Evolutionary conservation across 2,797 vertebrate genomes (phyloP).

Genomic region (Darevskia nairensis): DNA sequence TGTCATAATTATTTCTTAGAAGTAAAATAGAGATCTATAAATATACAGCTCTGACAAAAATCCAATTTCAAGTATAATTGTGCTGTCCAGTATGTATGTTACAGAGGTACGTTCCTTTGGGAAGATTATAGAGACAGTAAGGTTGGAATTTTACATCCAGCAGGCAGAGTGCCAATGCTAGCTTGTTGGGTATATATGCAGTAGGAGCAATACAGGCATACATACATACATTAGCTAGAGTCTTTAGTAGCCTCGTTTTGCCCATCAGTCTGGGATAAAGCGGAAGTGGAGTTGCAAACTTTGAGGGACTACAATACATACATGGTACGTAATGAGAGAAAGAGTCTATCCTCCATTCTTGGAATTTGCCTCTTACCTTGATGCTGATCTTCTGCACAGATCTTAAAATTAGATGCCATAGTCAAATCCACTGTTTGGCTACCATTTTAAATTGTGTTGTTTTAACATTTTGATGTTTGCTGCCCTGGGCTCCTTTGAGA

Average conservation of each 20-base stretch:
- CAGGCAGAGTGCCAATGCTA: conserved; percentile 52
- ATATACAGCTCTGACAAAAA: conserved; percentile 71
- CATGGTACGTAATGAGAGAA: conserved; percentile 18
- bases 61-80: conserved; percentile 76
- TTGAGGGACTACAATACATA: conserved; percentile 52
- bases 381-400: background rate
- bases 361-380: conserved; percentile 29
- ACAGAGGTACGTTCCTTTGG: conserved; percentile 67
- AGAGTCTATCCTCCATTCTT: conserved; percentile 59
- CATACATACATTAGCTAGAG: conserved; percentile 4
- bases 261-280: conserved; percentile 18
- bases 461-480: no score
- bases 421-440: background rate
- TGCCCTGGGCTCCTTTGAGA: no score
- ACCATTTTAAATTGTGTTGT: no score
- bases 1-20: conserved; percentile 72
- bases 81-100: conserved; percentile 59
- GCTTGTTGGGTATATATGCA: conserved; percentile 62
- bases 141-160: conserved; percentile 55
- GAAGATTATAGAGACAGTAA: conserved; percentile 56
- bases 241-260: conserved; percentile 64
- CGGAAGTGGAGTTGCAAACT: conserved; percentile 52
- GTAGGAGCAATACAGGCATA: conserved; percentile 56
- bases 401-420: conserved; percentile 24
- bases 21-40: conserved; percentile 77